phyloP scores from a whole-genome alignment of 1,140 invertebrate genomes.

The Solenopsis invicta region DNA sequence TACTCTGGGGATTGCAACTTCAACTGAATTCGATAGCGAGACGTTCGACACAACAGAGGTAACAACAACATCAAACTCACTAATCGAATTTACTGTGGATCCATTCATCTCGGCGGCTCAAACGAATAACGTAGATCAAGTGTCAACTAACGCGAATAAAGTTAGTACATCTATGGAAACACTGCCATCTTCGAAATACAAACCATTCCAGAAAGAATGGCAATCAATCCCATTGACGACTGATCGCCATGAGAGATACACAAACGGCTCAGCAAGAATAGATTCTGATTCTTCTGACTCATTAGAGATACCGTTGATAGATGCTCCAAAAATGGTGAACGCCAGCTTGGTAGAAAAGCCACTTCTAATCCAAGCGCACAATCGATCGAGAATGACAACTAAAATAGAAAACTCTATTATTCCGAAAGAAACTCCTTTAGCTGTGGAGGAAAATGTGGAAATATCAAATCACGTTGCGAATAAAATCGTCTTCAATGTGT shows the following conservation, averaged over 20 bases:
- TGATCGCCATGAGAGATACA: background rate
- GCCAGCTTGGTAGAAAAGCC: background rate
- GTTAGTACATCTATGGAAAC: background rate
- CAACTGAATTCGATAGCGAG: background rate
- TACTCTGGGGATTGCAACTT: background rate
- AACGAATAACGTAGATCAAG: background rate
- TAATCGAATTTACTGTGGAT: conserved; percentile 13
- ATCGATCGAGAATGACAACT: background rate
- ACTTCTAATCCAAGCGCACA: background rate
- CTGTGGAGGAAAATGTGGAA: background rate
- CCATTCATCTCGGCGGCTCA: background rate
- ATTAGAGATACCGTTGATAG: background rate
- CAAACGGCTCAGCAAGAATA: background rate
- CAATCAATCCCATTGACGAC: background rate
- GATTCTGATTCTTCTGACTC: background rate
- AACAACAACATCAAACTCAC: background rate
- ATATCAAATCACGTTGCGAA: background rate
- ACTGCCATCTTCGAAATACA: background rate
- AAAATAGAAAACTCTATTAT: background rate
- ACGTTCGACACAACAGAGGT: background rate
- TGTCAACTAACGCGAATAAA: background rate
- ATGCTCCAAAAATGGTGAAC: background rate
- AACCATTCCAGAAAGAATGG: background rate
- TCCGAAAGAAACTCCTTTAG: background rate
- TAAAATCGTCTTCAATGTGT: background rate